phyloP scores from a whole-genome alignment of 2,797 vertebrate genomes.

The Pipistrellus pygmaeus region DNA sequence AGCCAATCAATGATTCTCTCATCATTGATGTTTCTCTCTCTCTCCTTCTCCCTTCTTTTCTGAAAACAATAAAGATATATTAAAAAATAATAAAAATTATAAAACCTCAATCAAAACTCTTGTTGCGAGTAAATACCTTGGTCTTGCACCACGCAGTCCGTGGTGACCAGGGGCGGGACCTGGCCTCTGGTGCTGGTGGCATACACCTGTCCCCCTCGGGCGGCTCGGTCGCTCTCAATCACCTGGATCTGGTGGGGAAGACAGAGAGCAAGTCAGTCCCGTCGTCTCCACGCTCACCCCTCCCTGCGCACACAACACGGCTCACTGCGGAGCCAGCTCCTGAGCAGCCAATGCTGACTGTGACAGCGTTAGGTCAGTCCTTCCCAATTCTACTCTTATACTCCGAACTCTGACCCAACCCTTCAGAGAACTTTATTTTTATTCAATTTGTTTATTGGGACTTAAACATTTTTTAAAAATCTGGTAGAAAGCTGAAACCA shows the following conservation, averaged over 20 bases:
- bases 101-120: not conserved
- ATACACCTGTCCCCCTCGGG: conserved; percentile 91
- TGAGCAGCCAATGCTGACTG: not conserved
- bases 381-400: not conserved
- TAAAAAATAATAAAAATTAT: not conserved
- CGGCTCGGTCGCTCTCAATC: conserved; percentile 93
- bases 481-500: not conserved
- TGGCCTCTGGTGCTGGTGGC: conserved; percentile 94
- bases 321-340: not conserved
- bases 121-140: conserved; percentile 91
- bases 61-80: too few relatives aligned
- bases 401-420: not conserved
- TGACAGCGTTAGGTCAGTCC: not conserved
- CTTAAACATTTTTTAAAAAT: not conserved
- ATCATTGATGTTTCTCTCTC: too few relatives aligned
- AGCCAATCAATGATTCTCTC: too few relatives aligned
- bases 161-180: conserved; percentile 96
- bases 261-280: not conserved
- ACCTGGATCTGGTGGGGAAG: conserved; percentile 93
- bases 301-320: not conserved
- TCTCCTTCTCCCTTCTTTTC: too few relatives aligned
- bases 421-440: conserved; percentile 25
- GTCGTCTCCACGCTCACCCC: not conserved
- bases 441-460: not conserved
- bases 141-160: conserved; percentile 94